Conservation (phyloP, 2,113 vertebrate species). For the Rostratula benghalensis region DNA sequence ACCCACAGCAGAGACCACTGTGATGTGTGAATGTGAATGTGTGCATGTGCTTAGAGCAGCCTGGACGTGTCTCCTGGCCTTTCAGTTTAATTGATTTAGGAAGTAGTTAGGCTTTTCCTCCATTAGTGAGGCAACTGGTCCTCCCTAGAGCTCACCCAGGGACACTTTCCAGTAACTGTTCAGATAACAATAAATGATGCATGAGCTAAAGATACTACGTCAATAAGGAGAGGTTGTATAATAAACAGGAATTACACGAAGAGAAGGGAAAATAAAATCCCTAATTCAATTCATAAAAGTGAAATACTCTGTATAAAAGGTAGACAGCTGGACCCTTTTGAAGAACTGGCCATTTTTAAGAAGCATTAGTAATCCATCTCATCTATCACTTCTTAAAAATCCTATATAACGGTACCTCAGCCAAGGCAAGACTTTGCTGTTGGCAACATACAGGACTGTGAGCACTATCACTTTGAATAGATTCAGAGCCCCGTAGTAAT, state of each 20-base stretch:
- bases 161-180: constrained; percentile 65
- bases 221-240: constrained; percentile 43
- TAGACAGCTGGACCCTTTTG: background rate
- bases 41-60: background rate
- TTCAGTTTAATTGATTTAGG: constrained; percentile 69
- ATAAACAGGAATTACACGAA: constrained; percentile 27
- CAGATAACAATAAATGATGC: constrained; percentile 61
- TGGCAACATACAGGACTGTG: background rate
- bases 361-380: background rate
- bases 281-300: background rate
- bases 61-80: background rate
- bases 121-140: constrained; percentile 59
- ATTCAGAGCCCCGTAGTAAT: background rate
- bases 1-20: background rate
- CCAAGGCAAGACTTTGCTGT: background rate
- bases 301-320: background rate
- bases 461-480: background rate
- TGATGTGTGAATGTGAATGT: fast-evolving
- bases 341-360: background rate
- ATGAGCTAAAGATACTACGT: constrained; percentile 50
- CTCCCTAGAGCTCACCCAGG: constrained; percentile 46
- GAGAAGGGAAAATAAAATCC: constrained; percentile 23
- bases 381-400: background rate
- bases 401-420: background rate
- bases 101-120: constrained; percentile 68